A percentile compares a stretch with the other conserved stretches of the same genome.
Conservation (phyloP, 2,113 vertebrate genomes). For the Tamias sibiricus region DNA sequence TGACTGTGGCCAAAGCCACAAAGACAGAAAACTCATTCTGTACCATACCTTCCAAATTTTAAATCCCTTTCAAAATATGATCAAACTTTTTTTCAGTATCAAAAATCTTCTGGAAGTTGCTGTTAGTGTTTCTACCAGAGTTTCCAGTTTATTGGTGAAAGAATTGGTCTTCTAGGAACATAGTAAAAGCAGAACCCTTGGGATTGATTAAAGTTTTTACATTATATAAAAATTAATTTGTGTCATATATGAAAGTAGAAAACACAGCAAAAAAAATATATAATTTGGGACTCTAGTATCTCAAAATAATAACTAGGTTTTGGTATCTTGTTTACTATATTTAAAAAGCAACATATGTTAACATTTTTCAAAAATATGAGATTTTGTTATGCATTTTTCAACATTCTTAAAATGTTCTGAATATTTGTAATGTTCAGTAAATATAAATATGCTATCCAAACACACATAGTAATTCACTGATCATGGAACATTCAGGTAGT, state of each 20-base stretch:
- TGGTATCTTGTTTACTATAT: not conserved
- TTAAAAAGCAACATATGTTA: not conserved
- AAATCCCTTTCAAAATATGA: not conserved
- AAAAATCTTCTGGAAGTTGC: not conserved
- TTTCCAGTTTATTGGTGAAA: not conserved
- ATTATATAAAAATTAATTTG: not conserved
- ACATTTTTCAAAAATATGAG: not conserved
- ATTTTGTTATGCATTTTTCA: not conserved
- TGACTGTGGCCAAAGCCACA: not conserved
- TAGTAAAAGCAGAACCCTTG: not conserved
- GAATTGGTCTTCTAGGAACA: not conserved
- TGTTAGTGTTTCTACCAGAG: not conserved
- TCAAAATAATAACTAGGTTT: not conserved
- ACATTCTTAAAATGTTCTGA: not conserved
- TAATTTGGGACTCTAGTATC: not conserved
- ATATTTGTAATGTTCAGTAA: not conserved
- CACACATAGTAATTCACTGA: not conserved
- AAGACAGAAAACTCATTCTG: not conserved
- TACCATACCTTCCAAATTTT: not conserved
- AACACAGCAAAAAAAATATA: not conserved
- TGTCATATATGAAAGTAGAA: not conserved
- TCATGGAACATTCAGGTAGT: not conserved
- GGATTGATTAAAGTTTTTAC: not conserved
- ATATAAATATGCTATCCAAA: not conserved
- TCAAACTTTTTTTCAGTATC: not conserved